Conservation (phyloP, 2,113 vertebrate genomes). For the Symphodus melops region DNA sequence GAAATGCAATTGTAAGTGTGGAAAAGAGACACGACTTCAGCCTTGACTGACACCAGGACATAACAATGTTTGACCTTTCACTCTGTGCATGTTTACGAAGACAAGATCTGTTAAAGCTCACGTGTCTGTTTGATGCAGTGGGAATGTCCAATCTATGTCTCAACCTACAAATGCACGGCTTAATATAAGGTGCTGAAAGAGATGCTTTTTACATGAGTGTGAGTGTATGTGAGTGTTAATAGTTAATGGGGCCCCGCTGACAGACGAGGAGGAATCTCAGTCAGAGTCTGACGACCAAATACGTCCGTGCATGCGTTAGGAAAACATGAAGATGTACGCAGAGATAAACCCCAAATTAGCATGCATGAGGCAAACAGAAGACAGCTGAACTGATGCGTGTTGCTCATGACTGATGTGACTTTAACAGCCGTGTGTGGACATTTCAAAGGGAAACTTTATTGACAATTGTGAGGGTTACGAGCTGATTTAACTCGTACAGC, state of each 20-base stretch:
- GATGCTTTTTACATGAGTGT: conserved; percentile 3
- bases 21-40: no score
- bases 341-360: not conserved
- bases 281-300: conserved; percentile 1
- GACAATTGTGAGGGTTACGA: no score
- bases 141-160: conserved; percentile 27
- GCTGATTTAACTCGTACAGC: no score
- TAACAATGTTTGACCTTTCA: not conserved
- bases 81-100: not conserved
- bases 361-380: not conserved
- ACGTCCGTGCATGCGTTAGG: conserved; percentile 5
- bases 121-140: conserved; percentile 32
- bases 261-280: conserved; percentile 53
- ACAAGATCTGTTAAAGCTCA: conserved; percentile 14
- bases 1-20: no score
- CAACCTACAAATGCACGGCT: conserved; percentile 27
- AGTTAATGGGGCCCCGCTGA: conserved; percentile 53
- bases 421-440: no score
- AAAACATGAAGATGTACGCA: not conserved
- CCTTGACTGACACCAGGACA: not conserved
- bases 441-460: no score
- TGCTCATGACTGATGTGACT: no score
- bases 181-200: conserved; percentile 61
- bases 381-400: not conserved
- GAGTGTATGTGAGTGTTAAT: not conserved